Evolutionary conservation across 1,140 invertebrate species (phyloP).

Genomic region (Pseudachorutes palmiensis): DNA sequence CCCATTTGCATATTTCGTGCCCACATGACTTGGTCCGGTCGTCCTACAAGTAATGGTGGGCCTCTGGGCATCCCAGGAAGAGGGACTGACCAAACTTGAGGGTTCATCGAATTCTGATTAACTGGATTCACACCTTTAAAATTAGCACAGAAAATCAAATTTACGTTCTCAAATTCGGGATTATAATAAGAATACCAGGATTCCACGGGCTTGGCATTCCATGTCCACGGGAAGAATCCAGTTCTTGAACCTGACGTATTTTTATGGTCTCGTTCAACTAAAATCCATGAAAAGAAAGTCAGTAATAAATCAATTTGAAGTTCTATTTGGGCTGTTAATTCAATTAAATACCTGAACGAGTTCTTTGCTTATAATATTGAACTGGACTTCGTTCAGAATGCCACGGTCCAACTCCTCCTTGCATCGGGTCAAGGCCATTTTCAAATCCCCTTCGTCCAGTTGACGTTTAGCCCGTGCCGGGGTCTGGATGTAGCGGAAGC

Average conservation of each 20-base stretch:
- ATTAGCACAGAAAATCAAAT: neutral
- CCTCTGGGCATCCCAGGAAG: neutral
- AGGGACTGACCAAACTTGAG: neutral
- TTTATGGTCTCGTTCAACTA: slow-evolving; percentile 70
- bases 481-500: slow-evolving; percentile 24
- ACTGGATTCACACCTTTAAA: slow-evolving; percentile 4
- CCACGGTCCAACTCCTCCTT: slow-evolving; percentile 69
- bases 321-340: neutral
- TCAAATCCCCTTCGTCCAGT: slow-evolving; percentile 54
- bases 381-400: slow-evolving; percentile 65
- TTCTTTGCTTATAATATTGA: slow-evolving; percentile 61
- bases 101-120: too few relatives aligned
- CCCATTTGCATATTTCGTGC: neutral
- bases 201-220: slow-evolving; percentile 2
- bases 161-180: neutral
- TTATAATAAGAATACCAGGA: neutral
- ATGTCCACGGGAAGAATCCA: slow-evolving; percentile 27
- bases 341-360: slow-evolving; percentile 44
- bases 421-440: slow-evolving; percentile 72
- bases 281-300: slow-evolving; percentile 7
- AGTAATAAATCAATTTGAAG: slow-evolving; percentile 40
- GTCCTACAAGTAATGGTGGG: slow-evolving; percentile 3
- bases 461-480: slow-evolving; percentile 36
- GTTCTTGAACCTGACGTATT: slow-evolving; percentile 57
- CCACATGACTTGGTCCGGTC: slow-evolving; percentile 7